These are phyloP conservation scores for Cyprinella venusta DNA, from an alignment of 2,797 vertebrate genomes.

Conservation along the genomic window DNA sequence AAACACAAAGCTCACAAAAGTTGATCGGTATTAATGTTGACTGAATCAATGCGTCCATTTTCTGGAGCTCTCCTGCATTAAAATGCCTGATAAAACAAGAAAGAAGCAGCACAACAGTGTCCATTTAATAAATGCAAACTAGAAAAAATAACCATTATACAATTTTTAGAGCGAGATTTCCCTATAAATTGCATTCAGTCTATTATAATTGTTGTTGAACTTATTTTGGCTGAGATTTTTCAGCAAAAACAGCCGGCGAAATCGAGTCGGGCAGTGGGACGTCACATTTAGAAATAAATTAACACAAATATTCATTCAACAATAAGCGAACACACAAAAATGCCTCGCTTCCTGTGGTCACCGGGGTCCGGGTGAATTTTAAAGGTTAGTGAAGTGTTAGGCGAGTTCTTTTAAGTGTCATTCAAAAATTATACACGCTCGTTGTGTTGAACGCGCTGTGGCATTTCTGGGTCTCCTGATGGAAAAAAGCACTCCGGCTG, in stretches of 20 bases:
- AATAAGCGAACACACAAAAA: constrained; percentile 8
- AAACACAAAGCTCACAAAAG: constrained; percentile 8
- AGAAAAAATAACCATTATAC: background rate
- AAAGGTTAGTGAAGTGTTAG: constrained; percentile 35
- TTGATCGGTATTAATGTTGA: background rate
- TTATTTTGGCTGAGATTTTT: background rate
- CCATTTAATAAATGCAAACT: background rate
- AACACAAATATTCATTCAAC: constrained; percentile 20
- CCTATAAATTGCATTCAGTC: constrained; percentile 1
- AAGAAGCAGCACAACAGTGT: background rate
- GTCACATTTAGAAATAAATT: constrained; percentile 20
- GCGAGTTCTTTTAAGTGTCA: constrained; percentile 46
- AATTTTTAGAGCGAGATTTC: background rate
- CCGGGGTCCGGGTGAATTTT: background rate
- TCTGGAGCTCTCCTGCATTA: background rate
- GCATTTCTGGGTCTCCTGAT: constrained; percentile 58
- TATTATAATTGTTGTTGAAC: too few species aligned
- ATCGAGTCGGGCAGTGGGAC: background rate
- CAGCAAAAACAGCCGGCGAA: background rate
- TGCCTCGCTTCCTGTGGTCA: constrained; percentile 13
- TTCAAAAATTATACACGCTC: constrained; percentile 34
- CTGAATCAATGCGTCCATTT: background rate
- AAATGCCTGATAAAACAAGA: background rate
- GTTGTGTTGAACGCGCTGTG: constrained; percentile 48
- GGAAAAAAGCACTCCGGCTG: constrained; percentile 37